A percentile compares a stretch with the other conserved stretches of the same genome.
Conservation (phyloP, 2,113 vertebrate species). For the Psephotus haematonotus region DNA sequence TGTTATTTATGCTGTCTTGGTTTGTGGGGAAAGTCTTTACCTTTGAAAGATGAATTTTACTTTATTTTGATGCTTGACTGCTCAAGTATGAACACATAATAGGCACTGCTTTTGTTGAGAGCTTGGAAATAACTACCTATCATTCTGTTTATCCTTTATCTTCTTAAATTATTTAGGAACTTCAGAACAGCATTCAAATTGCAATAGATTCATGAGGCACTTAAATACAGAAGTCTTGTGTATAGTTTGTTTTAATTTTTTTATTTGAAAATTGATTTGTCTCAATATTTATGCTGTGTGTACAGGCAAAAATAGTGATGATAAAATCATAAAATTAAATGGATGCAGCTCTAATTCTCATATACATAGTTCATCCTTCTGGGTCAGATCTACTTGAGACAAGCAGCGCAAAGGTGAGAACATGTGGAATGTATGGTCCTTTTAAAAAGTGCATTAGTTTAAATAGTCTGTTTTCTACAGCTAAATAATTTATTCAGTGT, state of each 20-base stretch:
- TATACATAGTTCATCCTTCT: neutral
- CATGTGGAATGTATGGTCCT: neutral
- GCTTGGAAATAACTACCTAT: neutral
- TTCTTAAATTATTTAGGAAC: neutral
- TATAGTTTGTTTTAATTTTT: slow-evolving; percentile 35
- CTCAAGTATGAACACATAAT: neutral
- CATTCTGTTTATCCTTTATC: neutral
- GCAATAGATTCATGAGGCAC: neutral
- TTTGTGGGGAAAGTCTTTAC: neutral
- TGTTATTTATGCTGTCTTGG: neutral
- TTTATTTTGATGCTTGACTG: neutral
- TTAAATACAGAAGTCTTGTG: slow-evolving; percentile 15
- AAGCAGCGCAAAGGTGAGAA: neutral
- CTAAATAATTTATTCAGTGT: slow-evolving; percentile 41
- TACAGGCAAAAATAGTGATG: slow-evolving; percentile 19
- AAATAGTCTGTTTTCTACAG: neutral
- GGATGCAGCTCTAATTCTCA: neutral
- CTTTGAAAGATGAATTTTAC: neutral
- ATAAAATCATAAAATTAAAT: slow-evolving; percentile 28
- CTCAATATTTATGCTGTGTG: slow-evolving; percentile 19
- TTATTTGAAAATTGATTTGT: slow-evolving; percentile 58
- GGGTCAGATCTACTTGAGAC: neutral
- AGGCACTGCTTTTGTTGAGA: neutral
- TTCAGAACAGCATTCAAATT: neutral
- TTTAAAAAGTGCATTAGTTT: neutral